phyloP scores from a whole-genome alignment of 2,113 vertebrate genomes.

The Limnothrissa miodon region DNA sequence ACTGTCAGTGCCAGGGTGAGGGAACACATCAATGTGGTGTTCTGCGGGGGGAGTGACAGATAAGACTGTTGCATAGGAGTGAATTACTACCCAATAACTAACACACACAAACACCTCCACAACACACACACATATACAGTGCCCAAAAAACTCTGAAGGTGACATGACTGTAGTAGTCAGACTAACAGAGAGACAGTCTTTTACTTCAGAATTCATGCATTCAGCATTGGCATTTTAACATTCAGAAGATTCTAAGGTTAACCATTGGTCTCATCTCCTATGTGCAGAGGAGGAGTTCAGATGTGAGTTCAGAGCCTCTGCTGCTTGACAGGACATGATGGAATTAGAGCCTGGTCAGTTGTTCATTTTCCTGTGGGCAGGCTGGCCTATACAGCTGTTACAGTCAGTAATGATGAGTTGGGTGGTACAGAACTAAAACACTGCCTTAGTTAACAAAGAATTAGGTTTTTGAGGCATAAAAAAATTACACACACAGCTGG shows the following conservation, averaged over 20 bases:
- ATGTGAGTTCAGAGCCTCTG: not conserved
- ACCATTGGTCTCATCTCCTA: not conserved
- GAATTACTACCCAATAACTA: not conserved
- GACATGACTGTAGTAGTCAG: not conserved
- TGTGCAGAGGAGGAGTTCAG: not conserved
- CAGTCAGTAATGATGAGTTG: not conserved
- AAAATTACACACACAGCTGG: not conserved
- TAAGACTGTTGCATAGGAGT: not conserved
- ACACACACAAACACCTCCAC: not conserved
- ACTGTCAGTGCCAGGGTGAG: not conserved
- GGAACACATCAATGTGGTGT: not conserved
- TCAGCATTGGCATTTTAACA: not conserved
- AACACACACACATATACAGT: no score
- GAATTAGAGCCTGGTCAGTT: not conserved
- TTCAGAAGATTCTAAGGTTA: not conserved
- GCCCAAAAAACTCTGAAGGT: no score
- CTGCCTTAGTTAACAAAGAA: not conserved
- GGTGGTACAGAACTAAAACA: not conserved
- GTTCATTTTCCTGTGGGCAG: not conserved
- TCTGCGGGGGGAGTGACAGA: not conserved
- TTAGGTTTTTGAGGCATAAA: not conserved
- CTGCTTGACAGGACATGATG: not conserved
- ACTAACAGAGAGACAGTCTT: not conserved
- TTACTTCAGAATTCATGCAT: not conserved
- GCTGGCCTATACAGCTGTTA: conserved; percentile 2